These are phyloP conservation scores for Apogon hyalosoma DNA, from an alignment of 2,797 vertebrate species.

Conservation along the genomic window DNA sequence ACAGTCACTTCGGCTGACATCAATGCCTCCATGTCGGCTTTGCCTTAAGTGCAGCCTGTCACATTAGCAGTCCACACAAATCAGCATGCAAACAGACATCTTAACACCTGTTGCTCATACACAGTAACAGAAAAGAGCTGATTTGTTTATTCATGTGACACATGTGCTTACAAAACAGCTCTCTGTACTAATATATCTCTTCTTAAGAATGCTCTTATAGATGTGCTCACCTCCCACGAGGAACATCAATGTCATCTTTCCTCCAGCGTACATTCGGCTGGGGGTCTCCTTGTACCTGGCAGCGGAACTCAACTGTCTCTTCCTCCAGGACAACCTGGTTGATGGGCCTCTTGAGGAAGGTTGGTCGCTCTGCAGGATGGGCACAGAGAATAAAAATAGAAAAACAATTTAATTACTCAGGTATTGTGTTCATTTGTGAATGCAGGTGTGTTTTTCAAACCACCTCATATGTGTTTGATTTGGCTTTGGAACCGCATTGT, in stretches of 20 bases:
- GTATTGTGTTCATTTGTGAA: no score
- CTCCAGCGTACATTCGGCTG: conserved; percentile 95
- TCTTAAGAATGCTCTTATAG: conserved; percentile 14
- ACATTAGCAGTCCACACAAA: conserved; percentile 25
- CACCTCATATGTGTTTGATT: conserved; percentile 5
- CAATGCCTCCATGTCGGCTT: conserved; percentile 21
- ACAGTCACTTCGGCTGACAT: conserved; percentile 51
- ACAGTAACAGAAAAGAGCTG: neutral
- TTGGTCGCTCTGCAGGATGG: conserved; percentile 89
- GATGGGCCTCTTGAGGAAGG: conserved; percentile 94
- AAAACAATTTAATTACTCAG: no score
- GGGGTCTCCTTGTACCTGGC: conserved; percentile 97
- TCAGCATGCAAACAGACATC: neutral
- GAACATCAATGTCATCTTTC: conserved; percentile 95
- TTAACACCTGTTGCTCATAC: neutral
- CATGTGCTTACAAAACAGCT: neutral
- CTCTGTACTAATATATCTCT: neutral
- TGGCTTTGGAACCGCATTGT: neutral
- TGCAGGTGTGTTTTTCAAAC: no score
- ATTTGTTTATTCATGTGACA: neutral
- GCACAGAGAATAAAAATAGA: neutral
- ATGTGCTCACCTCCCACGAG: conserved; percentile 91
- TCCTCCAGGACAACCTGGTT: conserved; percentile 98
- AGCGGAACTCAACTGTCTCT: conserved; percentile 94
- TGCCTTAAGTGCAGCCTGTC: conserved; percentile 46